Conservation (phyloP, 2,113 vertebrate genomes). For the Pangasianodon hypophthalmus region DNA sequence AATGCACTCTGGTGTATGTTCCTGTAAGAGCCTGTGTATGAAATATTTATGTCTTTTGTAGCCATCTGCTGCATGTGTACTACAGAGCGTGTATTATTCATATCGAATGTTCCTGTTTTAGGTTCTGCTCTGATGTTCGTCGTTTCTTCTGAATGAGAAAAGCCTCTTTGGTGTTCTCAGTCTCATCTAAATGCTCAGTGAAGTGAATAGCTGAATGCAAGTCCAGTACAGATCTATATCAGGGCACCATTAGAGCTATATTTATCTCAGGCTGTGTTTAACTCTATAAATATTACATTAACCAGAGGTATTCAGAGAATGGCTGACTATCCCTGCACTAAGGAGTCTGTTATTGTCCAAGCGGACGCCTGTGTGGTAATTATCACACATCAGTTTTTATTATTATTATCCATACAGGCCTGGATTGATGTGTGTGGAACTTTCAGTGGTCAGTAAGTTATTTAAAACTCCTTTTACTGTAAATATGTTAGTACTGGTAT, state of each 20-base stretch:
- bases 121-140: conserved; percentile 38
- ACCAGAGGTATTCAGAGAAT: not conserved
- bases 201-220: not conserved
- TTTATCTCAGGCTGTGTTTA: not conserved
- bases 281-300: conserved; percentile 6
- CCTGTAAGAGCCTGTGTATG: conserved; percentile 36
- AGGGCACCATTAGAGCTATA: conserved; percentile 18
- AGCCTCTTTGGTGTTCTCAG: not conserved
- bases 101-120: conserved; percentile 35
- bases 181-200: not conserved
- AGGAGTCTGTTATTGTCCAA: not conserved
- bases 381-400: not conserved
- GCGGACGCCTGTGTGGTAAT: not conserved
- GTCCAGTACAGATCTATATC: not conserved
- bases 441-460: not conserved
- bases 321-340: not conserved
- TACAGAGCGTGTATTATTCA: conserved; percentile 55
- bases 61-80: conserved; percentile 46
- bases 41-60: conserved; percentile 55
- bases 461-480: not conserved
- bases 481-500: not conserved
- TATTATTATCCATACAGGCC: not conserved
- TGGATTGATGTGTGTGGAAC: not conserved
- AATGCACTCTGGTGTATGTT: conserved; percentile 31
- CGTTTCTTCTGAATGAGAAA: conserved; percentile 29